Evolutionary conservation across 2,113 vertebrate species (phyloP).

Genomic region (Orycteropus afer): DNA sequence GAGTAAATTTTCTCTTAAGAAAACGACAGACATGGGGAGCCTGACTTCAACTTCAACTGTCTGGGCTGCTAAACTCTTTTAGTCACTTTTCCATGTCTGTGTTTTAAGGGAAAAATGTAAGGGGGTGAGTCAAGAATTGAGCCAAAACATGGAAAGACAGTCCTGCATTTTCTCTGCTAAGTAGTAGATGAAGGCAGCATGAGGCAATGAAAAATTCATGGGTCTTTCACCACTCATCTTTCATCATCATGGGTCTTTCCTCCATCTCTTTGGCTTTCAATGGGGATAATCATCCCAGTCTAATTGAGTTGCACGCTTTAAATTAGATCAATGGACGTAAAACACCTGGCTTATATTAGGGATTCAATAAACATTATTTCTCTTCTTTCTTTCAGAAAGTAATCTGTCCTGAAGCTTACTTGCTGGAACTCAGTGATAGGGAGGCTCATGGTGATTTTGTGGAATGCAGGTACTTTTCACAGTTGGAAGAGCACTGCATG

Average conservation of each 20-base stretch:
- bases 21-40: background rate
- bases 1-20: background rate
- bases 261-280: background rate
- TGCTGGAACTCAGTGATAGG: background rate
- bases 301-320: background rate
- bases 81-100: background rate
- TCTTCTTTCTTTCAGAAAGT: background rate
- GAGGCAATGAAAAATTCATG: background rate
- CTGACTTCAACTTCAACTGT: background rate
- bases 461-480: background rate
- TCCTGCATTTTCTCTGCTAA: background rate
- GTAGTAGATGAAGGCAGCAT: background rate
- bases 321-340: background rate
- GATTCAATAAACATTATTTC: background rate
- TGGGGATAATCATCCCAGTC: background rate
- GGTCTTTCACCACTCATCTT: fast-evolving
- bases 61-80: background rate
- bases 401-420: background rate
- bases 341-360: background rate
- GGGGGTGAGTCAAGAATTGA: background rate
- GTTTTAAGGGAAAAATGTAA: background rate
- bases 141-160: background rate
- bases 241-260: no score
- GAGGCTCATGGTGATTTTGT: background rate
- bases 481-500: background rate